phyloP scores from a whole-genome alignment of 2,888 invertebrate genomes.

The Melinopterus prodromus region DNA sequence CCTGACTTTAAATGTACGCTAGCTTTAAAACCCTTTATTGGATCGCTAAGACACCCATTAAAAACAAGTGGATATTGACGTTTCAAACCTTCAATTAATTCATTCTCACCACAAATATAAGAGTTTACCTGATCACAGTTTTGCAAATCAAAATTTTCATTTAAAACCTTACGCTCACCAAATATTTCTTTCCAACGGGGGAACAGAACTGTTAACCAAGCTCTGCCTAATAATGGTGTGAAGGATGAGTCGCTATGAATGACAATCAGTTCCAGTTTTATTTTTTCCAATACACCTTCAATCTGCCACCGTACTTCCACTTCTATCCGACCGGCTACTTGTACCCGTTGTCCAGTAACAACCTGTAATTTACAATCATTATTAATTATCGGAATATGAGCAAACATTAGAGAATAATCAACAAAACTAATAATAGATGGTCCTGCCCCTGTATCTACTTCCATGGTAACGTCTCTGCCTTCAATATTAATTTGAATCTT shows the following conservation, averaged over 20 bases:
- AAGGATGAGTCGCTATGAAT: constrained; percentile 4
- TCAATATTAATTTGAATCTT: too few species aligned
- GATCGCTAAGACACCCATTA: not conserved
- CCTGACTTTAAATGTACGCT: not conserved
- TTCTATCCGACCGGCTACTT: not conserved
- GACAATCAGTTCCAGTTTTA: not conserved
- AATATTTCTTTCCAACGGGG: not conserved
- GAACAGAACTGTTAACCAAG: not conserved
- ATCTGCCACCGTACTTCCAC: not conserved
- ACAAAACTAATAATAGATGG: too few species aligned
- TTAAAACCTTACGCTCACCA: not conserved
- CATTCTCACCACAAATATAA: not conserved
- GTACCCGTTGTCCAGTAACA: not conserved
- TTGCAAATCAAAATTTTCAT: not conserved
- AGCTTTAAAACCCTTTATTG: constrained; percentile 17
- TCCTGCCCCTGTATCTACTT: too few species aligned
- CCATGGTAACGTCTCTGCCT: too few species aligned
- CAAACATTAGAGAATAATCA: too few species aligned
- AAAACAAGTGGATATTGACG: constrained; percentile 17
- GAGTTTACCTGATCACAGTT: not conserved
- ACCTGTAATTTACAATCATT: not conserved
- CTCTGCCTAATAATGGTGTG: not conserved
- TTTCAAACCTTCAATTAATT: not conserved
- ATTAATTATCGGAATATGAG: not conserved
- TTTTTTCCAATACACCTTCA: not conserved